These are phyloP conservation scores for Drosophila kohkoa DNA, from an alignment of 1,140 invertebrate species.

Conservation along the genomic window DNA sequence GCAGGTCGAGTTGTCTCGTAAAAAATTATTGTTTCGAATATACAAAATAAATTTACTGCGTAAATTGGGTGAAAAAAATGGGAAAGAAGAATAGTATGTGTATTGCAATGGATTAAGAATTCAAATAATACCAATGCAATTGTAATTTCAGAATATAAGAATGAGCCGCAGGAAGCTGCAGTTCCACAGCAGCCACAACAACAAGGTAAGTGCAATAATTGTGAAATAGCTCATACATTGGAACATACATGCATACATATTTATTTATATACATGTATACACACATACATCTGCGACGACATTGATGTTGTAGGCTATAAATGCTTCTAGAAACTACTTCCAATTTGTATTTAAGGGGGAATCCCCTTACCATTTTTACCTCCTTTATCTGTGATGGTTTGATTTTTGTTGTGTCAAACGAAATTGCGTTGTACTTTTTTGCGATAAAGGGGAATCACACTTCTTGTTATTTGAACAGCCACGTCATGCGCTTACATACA, in stretches of 20 bases:
- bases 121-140: neutral
- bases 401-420: neutral
- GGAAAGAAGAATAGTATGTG: slow-evolving; percentile 57
- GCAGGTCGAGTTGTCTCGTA: neutral
- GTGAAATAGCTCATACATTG: slow-evolving; percentile 3
- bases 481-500: slow-evolving; percentile 8
- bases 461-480: neutral
- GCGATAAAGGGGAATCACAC: neutral
- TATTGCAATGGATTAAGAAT: neutral
- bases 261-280: neutral
- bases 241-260: slow-evolving; percentile 2
- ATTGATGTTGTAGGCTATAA: too few species aligned
- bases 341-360: neutral
- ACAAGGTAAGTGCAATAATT: slow-evolving; percentile 30
- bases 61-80: slow-evolving; percentile 26
- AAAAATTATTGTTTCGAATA: neutral
- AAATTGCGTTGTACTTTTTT: neutral
- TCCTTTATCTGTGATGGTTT: neutral
- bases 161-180: neutral
- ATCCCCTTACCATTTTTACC: neutral
- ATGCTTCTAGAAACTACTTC: neutral
- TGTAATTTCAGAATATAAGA: slow-evolving; percentile 32
- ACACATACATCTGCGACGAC: neutral
- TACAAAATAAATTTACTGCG: neutral
- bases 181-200: slow-evolving; percentile 12